Evolutionary conservation across 37 sponge, comb jelly and placozoan genomes (phyloP), one percentile per base, ranked within the genome.

Genomic region (Amphimedon queenslandica): DNA sequence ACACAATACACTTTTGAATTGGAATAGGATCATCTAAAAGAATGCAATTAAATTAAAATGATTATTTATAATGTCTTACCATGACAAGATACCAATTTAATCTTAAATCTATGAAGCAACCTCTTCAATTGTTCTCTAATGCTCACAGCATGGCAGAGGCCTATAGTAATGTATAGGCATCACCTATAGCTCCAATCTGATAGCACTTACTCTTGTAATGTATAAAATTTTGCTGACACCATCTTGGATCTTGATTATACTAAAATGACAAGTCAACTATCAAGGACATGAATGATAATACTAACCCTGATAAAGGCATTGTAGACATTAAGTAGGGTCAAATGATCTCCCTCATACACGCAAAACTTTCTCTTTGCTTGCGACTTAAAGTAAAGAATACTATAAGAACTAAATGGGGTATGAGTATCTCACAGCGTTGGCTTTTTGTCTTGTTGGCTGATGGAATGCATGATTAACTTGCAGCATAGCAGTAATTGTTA

Each of bases 261-360:
- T 92, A 64, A 1, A 39, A 55, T 28, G n/a, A 57, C 43, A 72
- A 1, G 55, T 28, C 39, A 16, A 71, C 31, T 47, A 65, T 27
- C 3, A 55, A 36, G 53, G 27, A 37, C 18, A 67, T 35, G 30
- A 65, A 40, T 18, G 42, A 18, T 70, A 3, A 24, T 42, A 40
- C 28, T 70, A 24, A 83, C 90, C 53, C 73, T 66, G 21, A 84
- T 58, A 68, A 96, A 96, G 0, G 90, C 93, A 25, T 71, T 85
- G 78, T 92, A 96, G 43, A 92, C 87, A 80, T 96, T 96, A 40
- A 96, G 74, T 74, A 96, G 57, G 13, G 96, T 96, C 57, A 96
- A 24, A 66, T 92, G 94, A 69, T 96, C 96, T 35, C 96, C 96
- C 35, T 92, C 96, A 64, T 88, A 77, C 58, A 89, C 90, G 47